A percentile compares a stretch with the other conserved stretches of the same genome.
Evolutionary conservation across 2,797 vertebrate species (phyloP).

Genomic region (Gorsachius magnificus): DNA sequence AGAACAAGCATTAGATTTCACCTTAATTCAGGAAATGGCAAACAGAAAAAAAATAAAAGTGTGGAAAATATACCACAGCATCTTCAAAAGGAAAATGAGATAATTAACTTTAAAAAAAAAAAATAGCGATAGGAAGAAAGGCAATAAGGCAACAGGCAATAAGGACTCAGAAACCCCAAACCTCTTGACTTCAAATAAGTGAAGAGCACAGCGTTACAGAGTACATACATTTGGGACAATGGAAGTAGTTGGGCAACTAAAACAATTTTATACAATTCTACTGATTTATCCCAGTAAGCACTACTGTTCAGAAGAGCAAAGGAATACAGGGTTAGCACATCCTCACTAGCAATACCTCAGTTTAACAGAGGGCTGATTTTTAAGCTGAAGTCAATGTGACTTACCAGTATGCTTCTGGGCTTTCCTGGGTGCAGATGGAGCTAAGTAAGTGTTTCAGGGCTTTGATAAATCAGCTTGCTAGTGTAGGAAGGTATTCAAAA

Average conservation of each 20-base stretch:
- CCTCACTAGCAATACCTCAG: neutral
- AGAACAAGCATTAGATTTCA: neutral
- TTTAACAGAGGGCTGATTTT: neutral
- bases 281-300: neutral
- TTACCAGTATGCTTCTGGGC: neutral
- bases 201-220: neutral
- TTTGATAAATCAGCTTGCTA: neutral
- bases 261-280: neutral
- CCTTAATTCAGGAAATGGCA: neutral
- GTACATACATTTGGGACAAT: neutral
- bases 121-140: neutral
- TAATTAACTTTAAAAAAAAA: neutral
- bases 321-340: neutral
- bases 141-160: neutral
- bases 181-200: neutral
- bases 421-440: neutral
- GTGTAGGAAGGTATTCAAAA: neutral
- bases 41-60: neutral
- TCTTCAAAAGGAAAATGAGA: neutral
- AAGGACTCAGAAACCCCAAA: neutral
- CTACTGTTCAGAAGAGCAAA: neutral
- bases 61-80: neutral
- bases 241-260: neutral
- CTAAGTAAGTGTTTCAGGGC: neutral
- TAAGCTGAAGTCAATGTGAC: neutral